phyloP scores from a whole-genome alignment of 2,888 invertebrate genomes.

The Norana najaformis region DNA sequence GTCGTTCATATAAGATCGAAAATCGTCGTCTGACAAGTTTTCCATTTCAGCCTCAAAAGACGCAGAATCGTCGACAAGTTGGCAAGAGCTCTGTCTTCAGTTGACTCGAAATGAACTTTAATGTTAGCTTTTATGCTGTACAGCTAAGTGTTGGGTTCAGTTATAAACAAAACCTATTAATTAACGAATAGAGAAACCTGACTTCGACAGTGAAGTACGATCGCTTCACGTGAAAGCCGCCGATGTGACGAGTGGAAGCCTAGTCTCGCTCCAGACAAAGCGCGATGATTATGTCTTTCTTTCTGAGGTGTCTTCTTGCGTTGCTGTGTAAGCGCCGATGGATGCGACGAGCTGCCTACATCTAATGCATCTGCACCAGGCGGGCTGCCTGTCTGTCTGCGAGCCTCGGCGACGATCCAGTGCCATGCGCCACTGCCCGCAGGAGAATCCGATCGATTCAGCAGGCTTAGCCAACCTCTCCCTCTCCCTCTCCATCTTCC shows the following conservation, averaged over 20 bases:
- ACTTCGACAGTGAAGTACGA: not conserved
- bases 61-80: not conserved
- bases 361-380: not conserved
- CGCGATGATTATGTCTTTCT: not conserved
- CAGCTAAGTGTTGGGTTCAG: not conserved
- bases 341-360: not conserved
- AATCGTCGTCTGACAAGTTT: constrained; percentile 16
- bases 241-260: not conserved
- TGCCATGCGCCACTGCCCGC: not conserved
- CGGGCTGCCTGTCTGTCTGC: not conserved
- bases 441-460: not conserved
- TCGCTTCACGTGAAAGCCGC: not conserved
- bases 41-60: not conserved
- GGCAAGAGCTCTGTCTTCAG: not conserved
- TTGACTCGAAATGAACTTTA: not conserved
- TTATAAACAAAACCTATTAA: not conserved
- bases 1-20: constrained; percentile 18
- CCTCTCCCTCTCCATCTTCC: too few relatives aligned
- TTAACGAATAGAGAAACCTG: not conserved
- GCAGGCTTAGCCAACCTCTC: not conserved
- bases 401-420: not conserved
- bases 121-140: not conserved
- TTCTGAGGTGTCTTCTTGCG: not conserved
- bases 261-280: not conserved
- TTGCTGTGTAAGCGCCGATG: not conserved